Evolutionary conservation across 2,113 vertebrate species (phyloP).

Genomic region (Tapirus terrestris): DNA sequence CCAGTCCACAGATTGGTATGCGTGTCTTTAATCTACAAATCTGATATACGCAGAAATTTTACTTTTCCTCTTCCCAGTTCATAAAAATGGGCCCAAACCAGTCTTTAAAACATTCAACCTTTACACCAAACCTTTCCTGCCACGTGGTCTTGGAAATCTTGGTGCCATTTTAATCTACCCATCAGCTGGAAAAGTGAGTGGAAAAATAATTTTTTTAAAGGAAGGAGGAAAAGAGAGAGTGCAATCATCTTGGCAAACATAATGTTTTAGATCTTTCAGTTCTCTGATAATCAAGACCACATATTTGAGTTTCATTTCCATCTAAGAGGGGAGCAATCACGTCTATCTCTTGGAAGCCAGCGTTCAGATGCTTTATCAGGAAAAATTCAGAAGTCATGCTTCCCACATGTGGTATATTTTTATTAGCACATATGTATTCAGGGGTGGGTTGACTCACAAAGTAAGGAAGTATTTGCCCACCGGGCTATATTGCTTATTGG

Average conservation of each 20-base stretch:
- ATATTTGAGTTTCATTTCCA: constrained; percentile 57
- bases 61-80: constrained; percentile 46
- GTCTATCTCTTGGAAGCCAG: constrained; percentile 48
- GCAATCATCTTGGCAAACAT: constrained; percentile 59
- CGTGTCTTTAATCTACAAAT: background rate
- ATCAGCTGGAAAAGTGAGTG: constrained; percentile 68
- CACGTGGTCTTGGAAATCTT: constrained; percentile 63
- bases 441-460: constrained; percentile 36
- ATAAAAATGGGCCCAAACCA: constrained; percentile 63
- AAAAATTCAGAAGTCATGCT: constrained; percentile 46
- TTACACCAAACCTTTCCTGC: constrained; percentile 20
- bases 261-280: constrained; percentile 51
- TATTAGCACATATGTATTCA: constrained; percentile 31
- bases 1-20: background rate
- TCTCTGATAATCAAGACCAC: constrained; percentile 70
- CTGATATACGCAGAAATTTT: constrained; percentile 24
- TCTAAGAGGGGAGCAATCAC: constrained; percentile 26
- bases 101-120: constrained; percentile 39
- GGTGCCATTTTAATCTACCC: constrained; percentile 59
- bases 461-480: constrained; percentile 37
- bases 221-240: constrained; percentile 35
- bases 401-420: constrained; percentile 42
- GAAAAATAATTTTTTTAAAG: constrained; percentile 64
- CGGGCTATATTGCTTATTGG: background rate
- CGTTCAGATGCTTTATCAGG: constrained; percentile 46